These are phyloP conservation scores for Perizoma flavofasciatum DNA, from an alignment of 2,888 invertebrate genomes.

Conservation along the genomic window DNA sequence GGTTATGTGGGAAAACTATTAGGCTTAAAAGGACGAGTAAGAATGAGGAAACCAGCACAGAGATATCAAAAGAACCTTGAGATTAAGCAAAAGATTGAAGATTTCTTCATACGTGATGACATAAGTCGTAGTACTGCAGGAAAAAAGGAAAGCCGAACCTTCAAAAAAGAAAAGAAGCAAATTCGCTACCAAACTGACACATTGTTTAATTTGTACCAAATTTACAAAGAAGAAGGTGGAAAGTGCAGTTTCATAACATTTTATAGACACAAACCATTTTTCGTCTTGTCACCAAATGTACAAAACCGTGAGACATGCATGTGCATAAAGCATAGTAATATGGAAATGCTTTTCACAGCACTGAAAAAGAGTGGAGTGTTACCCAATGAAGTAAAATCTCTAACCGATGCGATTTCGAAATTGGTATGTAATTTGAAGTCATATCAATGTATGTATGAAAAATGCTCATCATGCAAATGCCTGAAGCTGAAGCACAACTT, in stretches of 20 bases:
- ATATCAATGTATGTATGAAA: slow-evolving; percentile 13
- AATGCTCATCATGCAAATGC: slow-evolving; percentile 12
- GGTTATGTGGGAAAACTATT: no score
- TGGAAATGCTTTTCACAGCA: slow-evolving; percentile 7
- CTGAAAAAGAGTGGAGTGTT: slow-evolving; percentile 10
- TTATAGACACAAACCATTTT: slow-evolving; percentile 20
- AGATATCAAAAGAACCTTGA: background rate
- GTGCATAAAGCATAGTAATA: slow-evolving; percentile 18
- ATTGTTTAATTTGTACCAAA: slow-evolving; percentile 1
- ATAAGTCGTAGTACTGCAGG: slow-evolving; percentile 13
- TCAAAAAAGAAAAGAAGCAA: slow-evolving; percentile 8
- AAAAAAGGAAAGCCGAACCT: slow-evolving; percentile 18
- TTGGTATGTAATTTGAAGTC: slow-evolving; percentile 11
- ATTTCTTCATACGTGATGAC: slow-evolving; percentile 12
- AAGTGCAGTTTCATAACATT: slow-evolving; percentile 11
- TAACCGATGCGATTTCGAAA: slow-evolving; percentile 10
- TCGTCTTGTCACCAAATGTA: slow-evolving; percentile 12
- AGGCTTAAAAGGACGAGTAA: no score
- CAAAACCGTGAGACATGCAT: slow-evolving; percentile 16
- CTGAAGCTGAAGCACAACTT: slow-evolving; percentile 10
- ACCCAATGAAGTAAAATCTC: slow-evolving; percentile 8
- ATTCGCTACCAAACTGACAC: slow-evolving; percentile 7
- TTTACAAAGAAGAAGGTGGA: slow-evolving; percentile 11
- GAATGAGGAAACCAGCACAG: no score
- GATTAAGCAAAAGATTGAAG: background rate